Percentiles rank a stretch among this genome's conserved stretches.
phyloP scores from a whole-genome alignment of 2,797 vertebrate genomes.

The Somateria mollissima region DNA sequence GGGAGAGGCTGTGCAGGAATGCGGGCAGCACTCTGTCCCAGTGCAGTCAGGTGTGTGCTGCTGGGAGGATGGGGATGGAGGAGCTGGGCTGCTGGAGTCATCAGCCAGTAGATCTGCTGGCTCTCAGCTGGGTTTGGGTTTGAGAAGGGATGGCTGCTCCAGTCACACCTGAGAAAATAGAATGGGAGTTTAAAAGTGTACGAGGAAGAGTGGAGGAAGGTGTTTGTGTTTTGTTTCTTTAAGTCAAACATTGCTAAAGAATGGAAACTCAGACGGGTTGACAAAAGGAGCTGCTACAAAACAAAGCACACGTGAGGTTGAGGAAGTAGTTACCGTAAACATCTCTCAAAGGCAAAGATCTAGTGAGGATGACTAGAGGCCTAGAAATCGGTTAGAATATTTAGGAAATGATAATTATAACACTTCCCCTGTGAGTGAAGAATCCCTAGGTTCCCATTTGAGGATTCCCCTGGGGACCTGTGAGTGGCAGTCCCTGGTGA shows the following conservation, averaged over 20 bases:
- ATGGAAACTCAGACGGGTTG: not conserved
- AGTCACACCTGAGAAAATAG: not conserved
- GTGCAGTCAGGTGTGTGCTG: not conserved
- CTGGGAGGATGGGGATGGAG: not conserved
- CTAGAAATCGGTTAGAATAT: not conserved
- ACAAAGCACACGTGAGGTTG: not conserved
- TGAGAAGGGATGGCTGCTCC: not conserved
- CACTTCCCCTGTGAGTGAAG: not conserved
- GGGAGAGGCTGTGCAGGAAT: not conserved
- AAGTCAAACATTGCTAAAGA: not conserved
- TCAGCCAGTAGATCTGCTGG: not conserved
- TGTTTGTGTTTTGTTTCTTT: not conserved
- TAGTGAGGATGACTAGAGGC: not conserved
- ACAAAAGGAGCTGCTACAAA: not conserved
- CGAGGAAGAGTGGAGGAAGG: not conserved
- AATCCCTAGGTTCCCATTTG: not conserved
- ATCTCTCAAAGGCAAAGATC: not conserved
- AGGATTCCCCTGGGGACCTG: not conserved
- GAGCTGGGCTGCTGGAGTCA: not conserved
- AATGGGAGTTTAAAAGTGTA: not conserved
- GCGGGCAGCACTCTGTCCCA: rapidly evolving
- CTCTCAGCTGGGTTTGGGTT: not conserved
- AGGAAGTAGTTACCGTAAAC: not conserved
- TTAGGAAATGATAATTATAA: not conserved
- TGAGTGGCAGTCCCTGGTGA: not conserved